Percentiles rank a stretch among this genome's conserved stretches.
phyloP scores from a whole-genome alignment of 2,888 invertebrate species.

The Merodon equestris region DNA sequence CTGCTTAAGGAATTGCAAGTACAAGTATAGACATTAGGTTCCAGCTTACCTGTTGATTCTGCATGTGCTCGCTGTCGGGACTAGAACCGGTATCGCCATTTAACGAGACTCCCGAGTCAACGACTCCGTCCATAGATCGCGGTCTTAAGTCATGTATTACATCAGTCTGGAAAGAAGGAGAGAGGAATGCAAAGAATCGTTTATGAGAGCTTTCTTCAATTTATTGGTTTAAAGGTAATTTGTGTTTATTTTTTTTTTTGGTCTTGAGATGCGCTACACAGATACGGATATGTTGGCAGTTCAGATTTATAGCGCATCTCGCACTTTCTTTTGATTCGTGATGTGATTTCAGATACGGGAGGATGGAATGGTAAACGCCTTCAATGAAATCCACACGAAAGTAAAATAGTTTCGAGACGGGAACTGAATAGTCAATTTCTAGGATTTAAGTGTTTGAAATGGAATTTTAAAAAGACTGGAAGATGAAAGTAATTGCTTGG shows the following conservation, averaged over 20 bases:
- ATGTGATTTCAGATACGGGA: constrained; percentile 51
- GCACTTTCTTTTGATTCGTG: constrained; percentile 57
- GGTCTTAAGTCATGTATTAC: constrained; percentile 77
- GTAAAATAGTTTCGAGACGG: not conserved
- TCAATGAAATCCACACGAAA: too few relatives aligned
- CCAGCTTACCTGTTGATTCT: constrained; percentile 75
- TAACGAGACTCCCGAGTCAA: constrained; percentile 77
- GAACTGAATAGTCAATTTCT: constrained; percentile 28
- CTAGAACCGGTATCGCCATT: constrained; percentile 77
- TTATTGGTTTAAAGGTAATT: not conserved
- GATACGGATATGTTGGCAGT: constrained; percentile 14
- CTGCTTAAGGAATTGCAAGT: constrained; percentile 23
- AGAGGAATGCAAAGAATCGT: constrained; percentile 36
- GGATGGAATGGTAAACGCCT: constrained; percentile 37
- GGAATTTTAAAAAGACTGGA: too few relatives aligned
- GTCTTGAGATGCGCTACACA: not conserved
- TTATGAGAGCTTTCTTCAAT: constrained; percentile 17
- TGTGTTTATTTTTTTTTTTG: constrained; percentile 33
- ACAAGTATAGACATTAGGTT: not conserved
- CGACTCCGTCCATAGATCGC: constrained; percentile 77
- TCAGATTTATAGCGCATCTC: constrained; percentile 12
- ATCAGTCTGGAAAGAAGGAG: constrained; percentile 75
- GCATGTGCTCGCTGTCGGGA: constrained; percentile 75
- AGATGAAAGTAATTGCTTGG: too few relatives aligned
- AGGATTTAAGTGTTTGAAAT: too few relatives aligned